Percentiles rank a stretch among this genome's conserved stretches.
Evolutionary conservation across 1,140 invertebrate genomes (phyloP).

Genomic region (Psix sp.): DNA sequence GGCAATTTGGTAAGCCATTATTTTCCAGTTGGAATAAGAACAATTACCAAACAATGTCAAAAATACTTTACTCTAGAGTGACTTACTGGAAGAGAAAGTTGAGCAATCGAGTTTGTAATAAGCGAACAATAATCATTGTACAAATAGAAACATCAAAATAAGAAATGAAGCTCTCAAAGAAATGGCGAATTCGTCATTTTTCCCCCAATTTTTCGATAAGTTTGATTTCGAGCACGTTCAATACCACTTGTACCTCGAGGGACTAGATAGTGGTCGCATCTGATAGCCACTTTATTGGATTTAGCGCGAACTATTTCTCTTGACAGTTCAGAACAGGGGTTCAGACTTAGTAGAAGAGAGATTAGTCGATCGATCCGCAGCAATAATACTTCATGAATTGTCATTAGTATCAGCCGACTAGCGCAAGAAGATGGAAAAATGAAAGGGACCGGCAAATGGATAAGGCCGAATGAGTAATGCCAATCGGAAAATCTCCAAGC

Average conservation of each 20-base stretch:
- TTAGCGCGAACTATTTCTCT: constrained; percentile 53
- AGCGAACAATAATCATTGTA: too few relatives aligned
- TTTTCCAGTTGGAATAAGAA: too few relatives aligned
- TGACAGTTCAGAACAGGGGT: constrained; percentile 22
- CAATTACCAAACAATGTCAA: too few relatives aligned
- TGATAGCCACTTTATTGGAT: constrained; percentile 59
- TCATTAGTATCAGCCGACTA: constrained; percentile 44
- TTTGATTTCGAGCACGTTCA: constrained; percentile 48
- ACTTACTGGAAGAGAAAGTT: too few relatives aligned
- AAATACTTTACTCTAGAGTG: too few relatives aligned
- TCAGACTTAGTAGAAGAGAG: constrained; percentile 52
- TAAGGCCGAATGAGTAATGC: constrained; percentile 21
- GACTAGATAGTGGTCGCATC: constrained; percentile 49
- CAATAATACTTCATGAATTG: constrained; percentile 52
- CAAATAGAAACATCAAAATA: too few relatives aligned
- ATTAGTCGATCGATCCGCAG: constrained; percentile 52
- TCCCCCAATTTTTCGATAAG: constrained; percentile 7
- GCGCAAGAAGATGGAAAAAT: constrained; percentile 8
- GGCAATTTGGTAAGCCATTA: too few relatives aligned
- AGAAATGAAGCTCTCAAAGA: too few relatives aligned
- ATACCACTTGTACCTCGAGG: constrained; percentile 37
- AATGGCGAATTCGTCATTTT: constrained; percentile 6
- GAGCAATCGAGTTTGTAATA: too few relatives aligned
- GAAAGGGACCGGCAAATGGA: too few relatives aligned
- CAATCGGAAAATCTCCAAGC: constrained; percentile 13